Percentiles rank a stretch among this genome's conserved stretches.
phyloP scores from a whole-genome alignment of 2,888 invertebrate species.

The Drosophila pseudotalamancana region DNA sequence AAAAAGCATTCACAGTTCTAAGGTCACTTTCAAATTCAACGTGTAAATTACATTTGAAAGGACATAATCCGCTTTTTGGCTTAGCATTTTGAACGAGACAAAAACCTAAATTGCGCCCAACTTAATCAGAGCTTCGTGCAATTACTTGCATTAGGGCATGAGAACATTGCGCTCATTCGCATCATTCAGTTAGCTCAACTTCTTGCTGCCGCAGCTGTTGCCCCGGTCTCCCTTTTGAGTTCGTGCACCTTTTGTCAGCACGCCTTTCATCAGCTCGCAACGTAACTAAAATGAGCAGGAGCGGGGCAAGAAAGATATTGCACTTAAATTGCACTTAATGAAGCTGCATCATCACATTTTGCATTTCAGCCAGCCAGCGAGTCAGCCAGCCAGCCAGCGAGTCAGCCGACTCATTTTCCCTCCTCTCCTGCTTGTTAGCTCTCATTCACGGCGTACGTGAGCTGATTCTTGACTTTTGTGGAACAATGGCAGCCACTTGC shows the following conservation, averaged over 20 bases:
- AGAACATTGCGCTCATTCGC: constrained; percentile 50
- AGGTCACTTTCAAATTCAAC: constrained; percentile 65
- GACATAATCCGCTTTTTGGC: constrained; percentile 74
- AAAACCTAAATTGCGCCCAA: constrained; percentile 58
- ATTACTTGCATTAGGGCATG: constrained; percentile 72
- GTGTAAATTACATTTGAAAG: constrained; percentile 62
- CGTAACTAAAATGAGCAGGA: constrained; percentile 30
- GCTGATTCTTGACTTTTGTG: constrained; percentile 64
- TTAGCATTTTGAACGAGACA: constrained; percentile 56
- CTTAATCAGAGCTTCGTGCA: constrained; percentile 78
- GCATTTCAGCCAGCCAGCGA: constrained; percentile 57
- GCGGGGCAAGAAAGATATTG: constrained; percentile 62
- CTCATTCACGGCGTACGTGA: constrained; percentile 51
- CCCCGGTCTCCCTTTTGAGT: constrained; percentile 2
- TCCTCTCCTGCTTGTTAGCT: not conserved
- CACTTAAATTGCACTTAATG: constrained; percentile 78
- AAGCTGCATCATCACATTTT: constrained; percentile 80
- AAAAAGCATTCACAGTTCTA: constrained; percentile 32
- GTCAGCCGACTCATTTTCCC: not conserved
- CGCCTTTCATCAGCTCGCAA: constrained; percentile 67
- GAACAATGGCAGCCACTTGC: constrained; percentile 72
- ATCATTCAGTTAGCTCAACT: constrained; percentile 47
- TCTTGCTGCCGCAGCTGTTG: constrained; percentile 1
- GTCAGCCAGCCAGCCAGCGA: not conserved
- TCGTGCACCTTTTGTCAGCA: constrained; percentile 72